Base-by-base conservation (phyloP, 2,888 invertebrate species). In the Diarsia rubi region DNA sequence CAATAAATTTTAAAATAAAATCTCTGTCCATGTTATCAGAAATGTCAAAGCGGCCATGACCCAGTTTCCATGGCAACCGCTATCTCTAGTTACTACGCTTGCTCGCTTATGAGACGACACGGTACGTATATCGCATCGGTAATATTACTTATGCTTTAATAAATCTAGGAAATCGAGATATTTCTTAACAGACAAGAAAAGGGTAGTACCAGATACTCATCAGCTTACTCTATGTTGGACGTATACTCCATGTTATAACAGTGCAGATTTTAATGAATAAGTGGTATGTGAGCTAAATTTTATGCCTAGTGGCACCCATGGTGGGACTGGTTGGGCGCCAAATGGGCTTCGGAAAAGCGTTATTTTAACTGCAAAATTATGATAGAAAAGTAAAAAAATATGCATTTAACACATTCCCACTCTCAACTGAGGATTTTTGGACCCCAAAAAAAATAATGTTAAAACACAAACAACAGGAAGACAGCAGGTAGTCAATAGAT, bases 11-110 rank as follows among this genome's bases (percentile, higher is more conserved):
- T 59, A 77, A 73, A 81, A 76, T 75, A 69, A 82, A 64, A 77
- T 77, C 54, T 59, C 31, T 44, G 37, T 49, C 21, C 68, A 45
- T 45, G 57, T 64, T 78, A 67, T 84, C 80, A 75, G 59, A 86
- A 86, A 88, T 84, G 84, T 79, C 89, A 73, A 27, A 31, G 76
- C 69, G 81, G 62, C 90, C 88, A 83, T 88, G 89, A 90, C 86
- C 89, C 83, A 47, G 89, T 91, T 80, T 68, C 86, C 82, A 88
- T 90, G 86, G 84, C 85, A 77, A 90, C 90, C 52, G 57, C 68
- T 31, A 68, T 80, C 65, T 76, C 78, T 68, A 47, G 63, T 71
- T 64, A 60, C 75, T 57, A 62, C 69, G 68, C 81, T 72, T 65
- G 69, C 49, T 44, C 24, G 67, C 69, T 65, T 72, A 73, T 59